Base-by-base conservation (phyloP, 2,113 vertebrate genomes). In the Microtus montanus region DNA sequence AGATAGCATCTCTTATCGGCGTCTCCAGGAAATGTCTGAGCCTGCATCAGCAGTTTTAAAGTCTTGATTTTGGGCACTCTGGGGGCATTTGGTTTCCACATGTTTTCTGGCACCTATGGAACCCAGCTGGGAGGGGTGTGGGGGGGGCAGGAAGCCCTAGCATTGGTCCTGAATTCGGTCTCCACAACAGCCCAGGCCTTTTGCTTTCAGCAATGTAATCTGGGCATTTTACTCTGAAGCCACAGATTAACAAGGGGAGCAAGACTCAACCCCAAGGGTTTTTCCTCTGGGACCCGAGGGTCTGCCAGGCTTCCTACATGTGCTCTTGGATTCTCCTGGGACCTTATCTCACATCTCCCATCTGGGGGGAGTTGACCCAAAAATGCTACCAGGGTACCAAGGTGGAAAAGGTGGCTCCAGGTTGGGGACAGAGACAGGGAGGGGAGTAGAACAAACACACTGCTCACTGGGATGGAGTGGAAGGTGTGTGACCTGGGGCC, bases 1-100 rank as follows among this genome's bases (percentile, higher is more conserved):
- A 80, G 80, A 93, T 52, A 85, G 4, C 2, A 58, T 84, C 64
- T 94, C 49, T 93, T 84, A 91, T 73, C 88, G 38, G 89, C 58
- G 17, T 92, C 66, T 93, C 41, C 64, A 74, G 71, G 89, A 96
- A 93, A 79, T 20, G 38, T 30, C 77, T 64, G 84, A 84, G 80
- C 54, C 79, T 86, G 49, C 77, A 77, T 49, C 52, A 83, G 90
- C 52, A 52, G 73, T 75, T 74, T 87, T 20, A 61, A 80, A 70
- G 77, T 84, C 49, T 66, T 38, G n/a, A 47, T 68, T 68, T 71
- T 12, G 44, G 85, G 58, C 47, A 52, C 26, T 28, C 9, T 15
- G 52, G 49, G 77, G n/a, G 64, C n/a, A 24, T 73, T 91, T 71
- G 70, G 68, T 87, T 93, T 86, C 92, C 28, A 1, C 1, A 54